A percentile compares a stretch with the other conserved stretches of the same genome.
These are phyloP conservation scores for Nipponia nippon DNA, from an alignment of 2,113 vertebrate species.

Conservation along the genomic window DNA sequence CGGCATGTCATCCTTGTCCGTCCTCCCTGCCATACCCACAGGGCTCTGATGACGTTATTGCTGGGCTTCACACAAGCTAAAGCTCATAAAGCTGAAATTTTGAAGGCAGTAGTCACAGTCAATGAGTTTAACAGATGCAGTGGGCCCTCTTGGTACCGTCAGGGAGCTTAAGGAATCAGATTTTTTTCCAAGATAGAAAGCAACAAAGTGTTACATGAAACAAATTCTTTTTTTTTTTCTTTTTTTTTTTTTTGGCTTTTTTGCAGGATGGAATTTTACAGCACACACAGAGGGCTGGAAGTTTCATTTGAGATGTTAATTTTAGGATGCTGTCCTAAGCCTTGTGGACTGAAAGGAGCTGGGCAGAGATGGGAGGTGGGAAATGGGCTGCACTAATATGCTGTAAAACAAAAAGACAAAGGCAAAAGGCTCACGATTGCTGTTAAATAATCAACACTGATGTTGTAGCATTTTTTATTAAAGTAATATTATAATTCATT, in stretches of 20 bases:
- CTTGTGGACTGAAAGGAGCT: background rate
- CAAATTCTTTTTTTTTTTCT: background rate
- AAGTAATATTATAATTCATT: background rate
- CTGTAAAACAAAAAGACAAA: background rate
- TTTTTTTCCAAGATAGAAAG: constrained; percentile 7
- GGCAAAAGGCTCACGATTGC: background rate
- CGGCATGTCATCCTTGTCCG: background rate
- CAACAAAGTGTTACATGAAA: background rate
- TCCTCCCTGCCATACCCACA: background rate
- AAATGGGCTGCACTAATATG: background rate
- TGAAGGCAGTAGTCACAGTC: background rate
- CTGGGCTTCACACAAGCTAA: constrained; percentile 10
- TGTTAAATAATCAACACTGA: background rate
- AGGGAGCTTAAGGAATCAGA: background rate
- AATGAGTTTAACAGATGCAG: constrained; percentile 43
- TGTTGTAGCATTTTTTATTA: background rate
- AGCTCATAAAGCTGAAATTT: constrained; percentile 11
- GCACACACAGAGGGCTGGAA: background rate
- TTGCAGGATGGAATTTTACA: background rate
- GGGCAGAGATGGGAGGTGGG: background rate
- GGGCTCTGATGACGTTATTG: constrained; percentile 12
- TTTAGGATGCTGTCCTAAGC: background rate
- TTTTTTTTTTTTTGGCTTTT: background rate
- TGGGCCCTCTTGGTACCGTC: background rate
- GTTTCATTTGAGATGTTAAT: background rate